Conservation (phyloP, 1,140 invertebrate genomes). For the Anthonomus grandis region DNA sequence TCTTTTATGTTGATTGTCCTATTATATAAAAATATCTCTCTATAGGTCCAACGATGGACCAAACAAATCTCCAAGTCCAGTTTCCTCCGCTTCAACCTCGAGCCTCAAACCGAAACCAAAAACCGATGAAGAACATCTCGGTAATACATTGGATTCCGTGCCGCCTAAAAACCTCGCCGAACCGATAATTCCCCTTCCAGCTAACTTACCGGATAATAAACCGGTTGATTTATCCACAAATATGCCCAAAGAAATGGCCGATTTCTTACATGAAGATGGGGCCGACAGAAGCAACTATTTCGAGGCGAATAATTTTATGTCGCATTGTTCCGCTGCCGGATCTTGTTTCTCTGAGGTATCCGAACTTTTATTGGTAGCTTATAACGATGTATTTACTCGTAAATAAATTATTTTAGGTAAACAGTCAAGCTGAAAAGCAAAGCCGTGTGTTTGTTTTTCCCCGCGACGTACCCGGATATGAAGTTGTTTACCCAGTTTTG, state of each 20-base stretch:
- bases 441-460: conserved; percentile 42
- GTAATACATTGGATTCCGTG: conserved; percentile 4
- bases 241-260: not conserved
- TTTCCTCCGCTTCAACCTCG: not conserved
- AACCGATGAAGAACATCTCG: not conserved
- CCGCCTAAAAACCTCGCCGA: not conserved
- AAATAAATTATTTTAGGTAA: not conserved
- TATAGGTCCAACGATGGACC: no score
- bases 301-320: conserved; percentile 21
- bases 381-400: no score
- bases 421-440: conserved; percentile 8
- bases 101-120: not conserved
- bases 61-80: conserved; percentile 12
- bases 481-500: conserved; percentile 31
- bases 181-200: not conserved
- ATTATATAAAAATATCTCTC: no score
- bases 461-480: conserved; percentile 39
- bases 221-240: conserved; percentile 8
- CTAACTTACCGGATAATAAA: not conserved
- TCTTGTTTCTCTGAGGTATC: conserved; percentile 29
- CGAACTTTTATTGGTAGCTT: no score
- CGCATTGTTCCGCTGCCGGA: conserved; percentile 31
- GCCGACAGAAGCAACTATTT: conserved; percentile 5
- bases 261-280: not conserved
- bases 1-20: no score